Conservation (phyloP, 2,888 invertebrate genomes). For the Drosophila testacea region DNA sequence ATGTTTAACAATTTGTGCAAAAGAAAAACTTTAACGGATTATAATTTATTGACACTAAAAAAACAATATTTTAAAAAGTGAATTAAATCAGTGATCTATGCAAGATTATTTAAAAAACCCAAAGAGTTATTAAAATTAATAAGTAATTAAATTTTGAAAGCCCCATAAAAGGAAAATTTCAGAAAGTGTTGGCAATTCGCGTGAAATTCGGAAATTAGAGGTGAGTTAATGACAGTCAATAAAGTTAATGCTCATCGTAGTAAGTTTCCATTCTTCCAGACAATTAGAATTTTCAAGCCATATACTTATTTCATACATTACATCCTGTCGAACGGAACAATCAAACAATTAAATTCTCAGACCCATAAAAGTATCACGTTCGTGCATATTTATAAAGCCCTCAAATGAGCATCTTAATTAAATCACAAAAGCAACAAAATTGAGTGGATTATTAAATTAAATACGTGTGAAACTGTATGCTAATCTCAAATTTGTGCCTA, state of each 20-base stretch:
- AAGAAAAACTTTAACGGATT: conserved; percentile 78
- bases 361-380: conserved; percentile 20
- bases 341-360: conserved; percentile 35
- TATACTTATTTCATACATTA: conserved; percentile 2
- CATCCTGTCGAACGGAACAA: conserved; percentile 35
- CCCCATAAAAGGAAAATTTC: not conserved
- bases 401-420: conserved; percentile 60
- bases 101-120: not conserved
- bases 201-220: conserved; percentile 1
- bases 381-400: conserved; percentile 34
- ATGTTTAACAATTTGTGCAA: conserved; percentile 84
- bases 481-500: conserved; percentile 13
- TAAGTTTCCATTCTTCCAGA: conserved; percentile 8
- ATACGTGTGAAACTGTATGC: conserved; percentile 49
- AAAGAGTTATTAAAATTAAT: conserved; percentile 1
- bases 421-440: conserved; percentile 20
- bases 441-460: conserved; percentile 39
- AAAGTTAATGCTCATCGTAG: conserved; percentile 23
- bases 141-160: conserved; percentile 7
- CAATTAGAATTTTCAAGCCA: conserved; percentile 8
- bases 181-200: conserved; percentile 8
- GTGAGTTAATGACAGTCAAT: conserved; percentile 13
- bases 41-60: conserved; percentile 69
- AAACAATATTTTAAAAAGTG: conserved; percentile 45
- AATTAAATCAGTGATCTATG: conserved; percentile 27